Percentiles rank a stretch among this genome's conserved stretches.
These are phyloP conservation scores for Lasioglossum pauxillum DNA, from an alignment of 2,888 invertebrate species.

Conservation along the genomic window DNA sequence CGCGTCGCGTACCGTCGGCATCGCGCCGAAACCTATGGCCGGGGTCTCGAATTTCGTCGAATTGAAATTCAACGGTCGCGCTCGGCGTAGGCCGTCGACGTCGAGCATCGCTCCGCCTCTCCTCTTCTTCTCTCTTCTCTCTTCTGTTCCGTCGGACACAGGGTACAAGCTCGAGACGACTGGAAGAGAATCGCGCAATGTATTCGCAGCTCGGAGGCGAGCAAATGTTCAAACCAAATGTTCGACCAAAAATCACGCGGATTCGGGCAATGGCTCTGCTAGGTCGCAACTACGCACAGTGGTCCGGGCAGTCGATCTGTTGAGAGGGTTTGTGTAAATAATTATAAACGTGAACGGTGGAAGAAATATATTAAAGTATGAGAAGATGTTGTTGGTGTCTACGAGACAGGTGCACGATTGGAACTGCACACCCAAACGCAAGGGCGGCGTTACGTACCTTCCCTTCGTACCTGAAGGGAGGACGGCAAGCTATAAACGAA, in stretches of 20 bases:
- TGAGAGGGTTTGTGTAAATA: too few relatives aligned
- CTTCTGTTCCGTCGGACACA: not conserved
- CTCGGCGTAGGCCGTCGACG: slow-evolving; percentile 11
- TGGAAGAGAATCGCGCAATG: slow-evolving; percentile 8
- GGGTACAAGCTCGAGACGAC: not conserved
- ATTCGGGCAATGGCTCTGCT: not conserved
- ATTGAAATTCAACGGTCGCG: slow-evolving; percentile 67
- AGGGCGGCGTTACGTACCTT: too few relatives aligned
- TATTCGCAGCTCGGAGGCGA: slow-evolving; percentile 24
- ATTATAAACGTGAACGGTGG: too few relatives aligned
- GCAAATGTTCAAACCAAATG: too few relatives aligned
- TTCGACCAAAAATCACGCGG: slow-evolving; percentile 51
- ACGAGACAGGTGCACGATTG: too few relatives aligned
- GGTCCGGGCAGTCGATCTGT: too few relatives aligned
- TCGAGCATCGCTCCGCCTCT: not conserved
- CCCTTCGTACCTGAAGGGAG: too few relatives aligned
- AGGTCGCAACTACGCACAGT: too few relatives aligned
- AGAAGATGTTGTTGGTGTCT: too few relatives aligned
- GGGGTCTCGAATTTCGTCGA: slow-evolving; percentile 30
- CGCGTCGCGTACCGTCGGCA: slow-evolving; percentile 48
- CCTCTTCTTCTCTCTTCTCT: not conserved
- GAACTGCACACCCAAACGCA: too few relatives aligned
- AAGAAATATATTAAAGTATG: too few relatives aligned
- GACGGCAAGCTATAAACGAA: too few relatives aligned
- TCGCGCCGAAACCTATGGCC: not conserved